Percentiles rank a stretch among this genome's conserved stretches.
phyloP scores from a whole-genome alignment of 2,888 invertebrate genomes.

The Coenonympha glycerion region DNA sequence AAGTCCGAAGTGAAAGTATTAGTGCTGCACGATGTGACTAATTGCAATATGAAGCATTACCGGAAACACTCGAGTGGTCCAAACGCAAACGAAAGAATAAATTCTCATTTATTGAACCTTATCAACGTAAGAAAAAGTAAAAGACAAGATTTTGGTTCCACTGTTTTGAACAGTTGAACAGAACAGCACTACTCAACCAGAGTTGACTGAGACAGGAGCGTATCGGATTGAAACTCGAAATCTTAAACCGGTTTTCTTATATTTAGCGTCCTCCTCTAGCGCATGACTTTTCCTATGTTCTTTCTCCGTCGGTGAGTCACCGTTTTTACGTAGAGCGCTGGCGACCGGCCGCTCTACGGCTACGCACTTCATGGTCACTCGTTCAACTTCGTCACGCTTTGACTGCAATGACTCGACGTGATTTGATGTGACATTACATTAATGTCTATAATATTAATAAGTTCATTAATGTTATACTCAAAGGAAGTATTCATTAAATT shows the following conservation, averaged over 20 bases:
- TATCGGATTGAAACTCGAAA: constrained; percentile 76
- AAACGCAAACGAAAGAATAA: constrained; percentile 4
- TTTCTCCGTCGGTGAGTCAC: constrained; percentile 69
- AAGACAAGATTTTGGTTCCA: constrained; percentile 20
- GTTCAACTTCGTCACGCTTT: constrained; percentile 72
- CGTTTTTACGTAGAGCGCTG: constrained; percentile 67
- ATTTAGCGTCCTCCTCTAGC: constrained; percentile 55
- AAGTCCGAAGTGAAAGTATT: constrained; percentile 18
- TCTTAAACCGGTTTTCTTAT: constrained; percentile 69
- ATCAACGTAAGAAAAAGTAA: constrained; percentile 8
- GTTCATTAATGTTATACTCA: constrained; percentile 44
- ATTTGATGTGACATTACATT: constrained; percentile 62
- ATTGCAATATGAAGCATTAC: constrained; percentile 12
- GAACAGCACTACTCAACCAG: constrained; percentile 54
- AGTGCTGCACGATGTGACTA: constrained; percentile 16
- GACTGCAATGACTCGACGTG: constrained; percentile 62
- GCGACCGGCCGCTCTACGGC: constrained; percentile 63
- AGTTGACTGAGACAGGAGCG: constrained; percentile 69
- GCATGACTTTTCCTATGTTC: constrained; percentile 43
- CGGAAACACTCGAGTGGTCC: constrained; percentile 8
- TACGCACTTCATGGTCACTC: constrained; percentile 75
- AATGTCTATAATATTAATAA: constrained; percentile 62
- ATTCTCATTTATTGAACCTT: constrained; percentile 6
- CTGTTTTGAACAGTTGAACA: constrained; percentile 48
- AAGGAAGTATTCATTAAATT: constrained; percentile 24